Evolutionary conservation across 2,888 invertebrate genomes (phyloP).

Genomic region (Mantis religiosa): DNA sequence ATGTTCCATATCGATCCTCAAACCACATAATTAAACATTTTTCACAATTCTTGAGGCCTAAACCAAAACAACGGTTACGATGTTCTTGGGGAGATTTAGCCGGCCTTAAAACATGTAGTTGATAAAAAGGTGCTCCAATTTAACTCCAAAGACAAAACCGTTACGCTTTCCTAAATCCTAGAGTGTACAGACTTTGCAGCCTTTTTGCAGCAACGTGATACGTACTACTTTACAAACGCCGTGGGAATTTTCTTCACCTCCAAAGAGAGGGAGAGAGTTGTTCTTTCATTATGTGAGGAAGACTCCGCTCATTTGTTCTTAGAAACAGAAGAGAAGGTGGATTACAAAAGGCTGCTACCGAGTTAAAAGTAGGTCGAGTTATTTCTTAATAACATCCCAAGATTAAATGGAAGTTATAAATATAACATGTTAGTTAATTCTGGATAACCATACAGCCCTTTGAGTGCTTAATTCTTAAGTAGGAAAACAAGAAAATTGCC

Average conservation of each 20-base stretch:
- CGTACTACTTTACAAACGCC: background rate
- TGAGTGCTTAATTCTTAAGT: no score
- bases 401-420: background rate
- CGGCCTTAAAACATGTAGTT: no score
- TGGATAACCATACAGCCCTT: no score
- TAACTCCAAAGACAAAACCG: no score
- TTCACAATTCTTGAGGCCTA: no score
- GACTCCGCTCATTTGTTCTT: background rate
- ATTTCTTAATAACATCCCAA: background rate
- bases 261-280: background rate
- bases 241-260: background rate
- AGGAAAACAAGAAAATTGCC: no score
- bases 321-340: background rate
- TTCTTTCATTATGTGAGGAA: background rate
- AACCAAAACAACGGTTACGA: no score
- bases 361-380: background rate
- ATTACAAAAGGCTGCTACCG: background rate
- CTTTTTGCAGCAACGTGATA: background rate
- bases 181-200: background rate
- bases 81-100: no score
- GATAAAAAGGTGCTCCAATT: no score
- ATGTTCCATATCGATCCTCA: no score
- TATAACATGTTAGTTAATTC: no score
- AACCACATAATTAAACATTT: no score
- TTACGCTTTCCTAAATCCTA: background rate